Percentiles rank a stretch among this genome's conserved stretches.
Conservation (phyloP, 2,113 vertebrate genomes). For the Quiscalus mexicanus region DNA sequence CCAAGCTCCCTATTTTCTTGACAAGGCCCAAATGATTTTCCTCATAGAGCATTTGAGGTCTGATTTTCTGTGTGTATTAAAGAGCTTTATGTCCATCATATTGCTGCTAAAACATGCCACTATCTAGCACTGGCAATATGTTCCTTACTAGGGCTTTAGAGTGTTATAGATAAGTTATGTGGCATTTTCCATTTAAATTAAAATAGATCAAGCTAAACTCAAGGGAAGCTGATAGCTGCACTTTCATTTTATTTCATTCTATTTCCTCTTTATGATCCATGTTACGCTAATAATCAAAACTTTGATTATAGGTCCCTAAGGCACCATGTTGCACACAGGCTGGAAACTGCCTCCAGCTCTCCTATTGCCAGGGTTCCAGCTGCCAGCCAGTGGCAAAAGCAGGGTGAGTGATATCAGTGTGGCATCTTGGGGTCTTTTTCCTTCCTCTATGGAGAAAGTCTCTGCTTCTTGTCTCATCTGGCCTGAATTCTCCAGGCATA, state of each 20-base stretch:
- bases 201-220: slow-evolving; percentile 49
- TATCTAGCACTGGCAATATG: neutral
- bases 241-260: slow-evolving; percentile 28
- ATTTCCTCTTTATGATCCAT: slow-evolving; percentile 25
- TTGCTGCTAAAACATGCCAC: neutral
- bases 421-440: neutral
- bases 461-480: neutral
- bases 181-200: slow-evolving; percentile 44
- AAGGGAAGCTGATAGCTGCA: slow-evolving; percentile 11
- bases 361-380: neutral
- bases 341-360: neutral
- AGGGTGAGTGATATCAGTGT: neutral
- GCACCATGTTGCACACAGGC: neutral
- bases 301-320: neutral
- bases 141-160: slow-evolving; percentile 34
- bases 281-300: slow-evolving; percentile 18
- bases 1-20: neutral
- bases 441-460: neutral
- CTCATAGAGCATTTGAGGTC: neutral
- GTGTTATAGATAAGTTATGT: slow-evolving; percentile 17
- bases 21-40: neutral
- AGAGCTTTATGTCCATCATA: neutral
- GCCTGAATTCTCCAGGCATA: neutral
- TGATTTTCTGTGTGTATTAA: neutral
- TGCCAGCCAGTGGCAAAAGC: neutral